phyloP scores from a whole-genome alignment of 2,113 vertebrate genomes.

The Osmerus eperlanus region DNA sequence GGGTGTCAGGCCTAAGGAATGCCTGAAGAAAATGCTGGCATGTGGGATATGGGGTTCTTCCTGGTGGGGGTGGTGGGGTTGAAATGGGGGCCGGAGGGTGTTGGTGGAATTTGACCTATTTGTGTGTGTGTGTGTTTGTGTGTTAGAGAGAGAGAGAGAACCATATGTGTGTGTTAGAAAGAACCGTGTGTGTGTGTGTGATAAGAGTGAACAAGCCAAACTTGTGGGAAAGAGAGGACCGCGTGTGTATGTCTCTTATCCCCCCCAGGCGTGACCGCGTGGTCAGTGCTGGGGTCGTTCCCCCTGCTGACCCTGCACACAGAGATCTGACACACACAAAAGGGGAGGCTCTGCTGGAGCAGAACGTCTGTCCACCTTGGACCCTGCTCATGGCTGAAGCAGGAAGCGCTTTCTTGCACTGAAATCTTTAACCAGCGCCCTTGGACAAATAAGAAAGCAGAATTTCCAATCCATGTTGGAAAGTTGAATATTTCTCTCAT shows the following conservation, averaged over 20 bases:
- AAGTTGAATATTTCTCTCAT: too few species aligned
- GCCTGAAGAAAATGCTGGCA: not conserved
- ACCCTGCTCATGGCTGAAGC: too few species aligned
- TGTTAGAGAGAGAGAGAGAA: not conserved
- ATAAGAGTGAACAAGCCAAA: not conserved
- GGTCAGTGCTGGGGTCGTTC: not conserved
- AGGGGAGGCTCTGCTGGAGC: not conserved
- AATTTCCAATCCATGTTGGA: too few species aligned
- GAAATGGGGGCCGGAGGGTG: not conserved
- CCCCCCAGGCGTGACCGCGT: not conserved
- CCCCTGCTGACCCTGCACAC: not conserved
- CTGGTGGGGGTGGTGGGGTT: not conserved
- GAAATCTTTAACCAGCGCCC: too few species aligned
- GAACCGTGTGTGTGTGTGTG: not conserved
- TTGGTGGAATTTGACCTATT: not conserved
- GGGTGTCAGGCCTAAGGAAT: not conserved
- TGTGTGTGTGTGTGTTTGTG: not conserved
- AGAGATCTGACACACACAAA: not conserved
- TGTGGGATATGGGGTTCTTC: not conserved
- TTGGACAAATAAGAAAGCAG: too few species aligned
- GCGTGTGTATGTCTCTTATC: not conserved
- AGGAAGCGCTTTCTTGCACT: too few species aligned
- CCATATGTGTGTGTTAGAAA: not conserved
- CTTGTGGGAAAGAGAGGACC: not conserved
- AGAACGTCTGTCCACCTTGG: too few species aligned